Evolutionary conservation across 2,888 invertebrate genomes (phyloP).

Genomic region (Lathronympha strigana): DNA sequence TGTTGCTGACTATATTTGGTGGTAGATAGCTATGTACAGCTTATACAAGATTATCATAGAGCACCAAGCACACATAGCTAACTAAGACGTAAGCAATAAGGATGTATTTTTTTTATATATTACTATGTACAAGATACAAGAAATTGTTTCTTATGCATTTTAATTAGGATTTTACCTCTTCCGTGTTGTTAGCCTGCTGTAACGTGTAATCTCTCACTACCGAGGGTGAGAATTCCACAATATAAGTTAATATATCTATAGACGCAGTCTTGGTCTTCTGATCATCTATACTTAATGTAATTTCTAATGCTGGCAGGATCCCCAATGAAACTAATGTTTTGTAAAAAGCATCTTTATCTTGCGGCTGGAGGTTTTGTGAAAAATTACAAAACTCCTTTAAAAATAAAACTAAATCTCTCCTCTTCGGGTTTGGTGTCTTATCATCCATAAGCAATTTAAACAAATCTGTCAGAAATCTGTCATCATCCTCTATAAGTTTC

Average conservation of each 20-base stretch:
- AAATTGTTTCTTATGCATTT: no score
- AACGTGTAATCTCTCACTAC: slow-evolving; percentile 98
- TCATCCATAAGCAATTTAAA: slow-evolving; percentile 97
- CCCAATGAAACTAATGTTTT: slow-evolving; percentile 96
- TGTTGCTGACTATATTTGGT: no score
- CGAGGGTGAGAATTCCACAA: slow-evolving; percentile 99
- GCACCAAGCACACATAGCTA: no score
- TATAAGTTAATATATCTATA: slow-evolving; percentile 98
- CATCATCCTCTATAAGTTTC: slow-evolving; percentile 98
- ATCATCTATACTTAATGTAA: slow-evolving; percentile 96
- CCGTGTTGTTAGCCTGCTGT: slow-evolving; percentile 94
- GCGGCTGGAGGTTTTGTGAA: slow-evolving; percentile 98
- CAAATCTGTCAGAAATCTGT: slow-evolving; percentile 96
- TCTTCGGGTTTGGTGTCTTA: slow-evolving; percentile 91
- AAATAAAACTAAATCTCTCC: slow-evolving; percentile 97
- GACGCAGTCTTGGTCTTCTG: slow-evolving; percentile 97
- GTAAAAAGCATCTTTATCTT: slow-evolving; percentile 98
- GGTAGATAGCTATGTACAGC: background rate
- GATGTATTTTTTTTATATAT: no score
- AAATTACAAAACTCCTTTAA: slow-evolving; percentile 99
- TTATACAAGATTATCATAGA: background rate
- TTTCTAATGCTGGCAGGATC: slow-evolving; percentile 94
- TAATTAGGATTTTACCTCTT: slow-evolving; percentile 86
- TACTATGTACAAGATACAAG: no score
- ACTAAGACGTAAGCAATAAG: no score